Conservation (phyloP, 2,888 invertebrate species). For the Phymatocera aterrima region DNA sequence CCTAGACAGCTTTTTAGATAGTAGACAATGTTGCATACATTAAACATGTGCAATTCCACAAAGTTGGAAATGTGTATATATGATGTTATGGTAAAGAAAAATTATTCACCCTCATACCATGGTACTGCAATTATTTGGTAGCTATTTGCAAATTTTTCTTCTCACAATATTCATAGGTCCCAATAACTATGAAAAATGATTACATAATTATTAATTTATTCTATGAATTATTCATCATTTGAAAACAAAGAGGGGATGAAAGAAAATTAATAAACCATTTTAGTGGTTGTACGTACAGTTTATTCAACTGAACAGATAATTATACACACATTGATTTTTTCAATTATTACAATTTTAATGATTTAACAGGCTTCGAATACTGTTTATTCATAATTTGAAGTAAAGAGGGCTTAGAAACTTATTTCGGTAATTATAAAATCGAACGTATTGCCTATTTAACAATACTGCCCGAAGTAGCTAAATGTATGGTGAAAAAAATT, state of each 20-base stretch:
- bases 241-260: neutral
- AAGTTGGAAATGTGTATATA: conserved; percentile 44
- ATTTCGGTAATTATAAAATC: neutral
- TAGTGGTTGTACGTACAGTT: conserved; percentile 15
- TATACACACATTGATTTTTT: conserved; percentile 3
- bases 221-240: neutral
- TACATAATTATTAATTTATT: too few species aligned
- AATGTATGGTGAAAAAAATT: conserved; percentile 14
- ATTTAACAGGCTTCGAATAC: too few species aligned
- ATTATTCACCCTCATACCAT: neutral
- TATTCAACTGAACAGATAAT: conserved; percentile 19
- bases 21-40: neutral
- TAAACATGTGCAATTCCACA: conserved; percentile 34
- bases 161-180: conserved; percentile 28
- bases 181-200: neutral
- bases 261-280: neutral
- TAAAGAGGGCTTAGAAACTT: conserved; percentile 13
- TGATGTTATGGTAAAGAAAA: conserved; percentile 7
- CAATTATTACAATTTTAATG: neutral
- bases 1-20: conserved; percentile 28
- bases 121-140: conserved; percentile 12
- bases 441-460: neutral
- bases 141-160: conserved; percentile 28
- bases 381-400: too few species aligned
- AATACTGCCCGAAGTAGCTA: conserved; percentile 22